These are phyloP conservation scores for Cryptoblepharus egeriae DNA, from an alignment of 2,797 vertebrate genomes.

Conservation along the genomic window DNA sequence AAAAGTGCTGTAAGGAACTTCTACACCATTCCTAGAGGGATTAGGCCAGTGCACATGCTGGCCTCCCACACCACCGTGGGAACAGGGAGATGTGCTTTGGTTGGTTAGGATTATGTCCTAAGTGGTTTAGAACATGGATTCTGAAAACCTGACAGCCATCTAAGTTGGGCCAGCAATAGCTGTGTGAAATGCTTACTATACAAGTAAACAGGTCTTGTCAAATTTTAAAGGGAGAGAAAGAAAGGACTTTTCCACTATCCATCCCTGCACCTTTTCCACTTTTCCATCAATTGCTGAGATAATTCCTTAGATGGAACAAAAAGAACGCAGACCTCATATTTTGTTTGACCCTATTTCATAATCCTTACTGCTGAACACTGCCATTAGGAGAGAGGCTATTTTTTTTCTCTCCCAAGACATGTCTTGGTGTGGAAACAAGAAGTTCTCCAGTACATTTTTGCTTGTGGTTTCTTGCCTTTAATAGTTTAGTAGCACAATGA, in stretches of 20 bases:
- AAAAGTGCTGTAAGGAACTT: no score
- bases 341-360: background rate
- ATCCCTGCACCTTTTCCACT: no score
- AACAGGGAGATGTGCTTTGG: no score
- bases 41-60: no score
- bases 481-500: background rate
- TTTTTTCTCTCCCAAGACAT: background rate
- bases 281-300: no score
- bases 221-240: background rate
- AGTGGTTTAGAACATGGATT: no score
- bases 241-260: no score
- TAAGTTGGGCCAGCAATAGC: background rate
- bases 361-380: background rate
- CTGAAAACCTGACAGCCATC: background rate
- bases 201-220: background rate
- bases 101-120: no score
- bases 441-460: background rate
- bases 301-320: no score
- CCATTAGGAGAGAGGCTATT: background rate
- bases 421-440: background rate
- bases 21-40: no score
- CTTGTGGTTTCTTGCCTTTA: background rate
- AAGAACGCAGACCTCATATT: background rate
- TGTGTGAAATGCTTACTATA: background rate
- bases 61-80: no score